Evolutionary conservation across 2,113 vertebrate species (phyloP).

Genomic region (Cettia cetti): DNA sequence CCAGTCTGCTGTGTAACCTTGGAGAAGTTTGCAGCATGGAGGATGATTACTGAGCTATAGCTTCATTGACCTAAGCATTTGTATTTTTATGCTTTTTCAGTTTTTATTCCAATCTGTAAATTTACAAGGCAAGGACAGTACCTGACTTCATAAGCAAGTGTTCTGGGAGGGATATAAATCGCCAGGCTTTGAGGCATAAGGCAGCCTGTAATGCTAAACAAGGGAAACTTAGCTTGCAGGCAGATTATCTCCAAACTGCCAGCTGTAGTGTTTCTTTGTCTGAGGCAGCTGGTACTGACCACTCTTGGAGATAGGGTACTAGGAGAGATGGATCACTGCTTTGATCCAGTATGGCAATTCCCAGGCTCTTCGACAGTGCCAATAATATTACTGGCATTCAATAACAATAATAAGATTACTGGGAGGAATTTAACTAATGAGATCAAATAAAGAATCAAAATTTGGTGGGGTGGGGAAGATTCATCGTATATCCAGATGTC

Average conservation of each 20-base stretch:
- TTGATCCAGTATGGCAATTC: constrained; percentile 61
- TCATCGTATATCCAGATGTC: background rate
- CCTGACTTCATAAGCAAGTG: background rate
- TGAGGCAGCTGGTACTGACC: constrained; percentile 59
- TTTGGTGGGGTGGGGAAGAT: background rate
- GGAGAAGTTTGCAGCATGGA: background rate
- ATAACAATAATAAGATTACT: constrained; percentile 50
- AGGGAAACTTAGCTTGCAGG: constrained; percentile 30
- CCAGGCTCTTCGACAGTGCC: constrained; percentile 29
- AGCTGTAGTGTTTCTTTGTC: constrained; percentile 50
- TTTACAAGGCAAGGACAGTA: background rate
- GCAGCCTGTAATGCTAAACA: background rate
- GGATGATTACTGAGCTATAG: background rate
- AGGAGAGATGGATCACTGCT: constrained; percentile 49
- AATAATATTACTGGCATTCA: constrained; percentile 51
- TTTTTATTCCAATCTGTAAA: background rate
- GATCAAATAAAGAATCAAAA: constrained; percentile 53
- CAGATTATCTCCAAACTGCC: constrained; percentile 45
- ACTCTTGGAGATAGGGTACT: constrained; percentile 11
- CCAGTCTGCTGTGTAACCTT: background rate
- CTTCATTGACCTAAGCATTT: background rate
- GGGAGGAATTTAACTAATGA: constrained; percentile 44
- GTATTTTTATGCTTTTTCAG: background rate
- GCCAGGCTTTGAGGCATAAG: background rate
- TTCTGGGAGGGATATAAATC: background rate